A percentile compares a stretch with the other conserved stretches of the same genome.
These are phyloP conservation scores for Chrysolina haemoptera DNA, from an alignment of 2,888 invertebrate genomes.

Conservation along the genomic window DNA sequence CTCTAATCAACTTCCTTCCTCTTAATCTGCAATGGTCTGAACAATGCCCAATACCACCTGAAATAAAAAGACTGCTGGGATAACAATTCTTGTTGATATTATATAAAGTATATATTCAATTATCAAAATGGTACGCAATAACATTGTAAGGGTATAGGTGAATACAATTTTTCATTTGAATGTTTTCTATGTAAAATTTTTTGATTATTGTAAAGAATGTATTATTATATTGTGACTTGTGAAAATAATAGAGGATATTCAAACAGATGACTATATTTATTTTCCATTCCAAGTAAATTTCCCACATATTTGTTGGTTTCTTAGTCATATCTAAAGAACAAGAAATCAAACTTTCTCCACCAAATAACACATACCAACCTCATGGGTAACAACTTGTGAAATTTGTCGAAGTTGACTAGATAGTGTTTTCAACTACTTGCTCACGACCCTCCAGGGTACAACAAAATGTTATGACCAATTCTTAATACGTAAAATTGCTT, in stretches of 20 bases:
- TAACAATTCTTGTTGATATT: slow-evolving; percentile 41
- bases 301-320: too few species aligned
- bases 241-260: not conserved
- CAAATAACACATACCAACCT: too few species aligned
- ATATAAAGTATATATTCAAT: slow-evolving; percentile 35
- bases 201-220: not conserved
- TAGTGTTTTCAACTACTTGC: too few species aligned
- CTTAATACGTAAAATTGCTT: too few species aligned
- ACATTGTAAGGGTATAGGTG: slow-evolving; percentile 43
- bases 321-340: too few species aligned
- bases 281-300: too few species aligned
- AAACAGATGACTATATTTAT: too few species aligned
- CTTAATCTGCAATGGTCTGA: slow-evolving; percentile 42
- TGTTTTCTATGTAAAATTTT: not conserved
- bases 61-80: slow-evolving; percentile 47
- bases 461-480: too few species aligned
- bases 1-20: slow-evolving; percentile 25
- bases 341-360: too few species aligned
- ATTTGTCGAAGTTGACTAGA: too few species aligned
- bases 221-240: not conserved
- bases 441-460: too few species aligned
- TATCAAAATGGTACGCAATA: slow-evolving; percentile 47
- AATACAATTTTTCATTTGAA: slow-evolving; percentile 10
- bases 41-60: slow-evolving; percentile 33
- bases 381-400: too few species aligned